phyloP scores from a whole-genome alignment of 92 coral and sea anemone species.

The Siderastrea siderea region DNA sequence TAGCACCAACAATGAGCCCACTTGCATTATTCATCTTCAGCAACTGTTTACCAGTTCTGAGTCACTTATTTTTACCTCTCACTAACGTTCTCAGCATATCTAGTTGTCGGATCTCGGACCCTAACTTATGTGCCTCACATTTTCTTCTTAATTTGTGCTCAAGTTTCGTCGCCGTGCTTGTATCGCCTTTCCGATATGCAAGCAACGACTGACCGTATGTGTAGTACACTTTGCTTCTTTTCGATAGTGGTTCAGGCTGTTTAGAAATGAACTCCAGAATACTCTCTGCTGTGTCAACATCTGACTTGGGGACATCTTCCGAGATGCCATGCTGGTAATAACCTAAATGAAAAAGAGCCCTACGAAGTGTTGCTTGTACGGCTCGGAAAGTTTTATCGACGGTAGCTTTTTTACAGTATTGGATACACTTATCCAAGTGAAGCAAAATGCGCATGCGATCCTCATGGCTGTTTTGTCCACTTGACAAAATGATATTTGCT shows the following conservation, averaged over 20 bases:
- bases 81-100: slow-evolving; percentile 34
- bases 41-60: too few relatives aligned
- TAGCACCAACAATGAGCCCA: too few relatives aligned
- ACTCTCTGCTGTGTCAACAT: slow-evolving; percentile 40
- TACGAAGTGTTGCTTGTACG: slow-evolving; percentile 43
- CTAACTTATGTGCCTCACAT: slow-evolving; percentile 4
- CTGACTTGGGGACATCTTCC: slow-evolving; percentile 45
- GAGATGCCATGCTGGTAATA: slow-evolving; percentile 60
- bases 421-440: slow-evolving; percentile 32
- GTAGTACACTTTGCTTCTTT: slow-evolving; percentile 37
- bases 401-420: slow-evolving; percentile 39
- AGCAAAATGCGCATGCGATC: slow-evolving; percentile 17
- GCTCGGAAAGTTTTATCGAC: slow-evolving; percentile 32
- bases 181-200: slow-evolving; percentile 54
- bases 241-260: background rate
- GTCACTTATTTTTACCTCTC: background rate
- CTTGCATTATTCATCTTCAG: too few relatives aligned
- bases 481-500: slow-evolving; percentile 47
- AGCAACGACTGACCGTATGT: slow-evolving; percentile 42
- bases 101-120: slow-evolving; percentile 37
- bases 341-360: slow-evolving; percentile 59
- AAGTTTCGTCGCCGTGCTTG: slow-evolving; percentile 33
- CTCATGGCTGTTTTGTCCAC: slow-evolving; percentile 8
- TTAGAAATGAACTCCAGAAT: slow-evolving; percentile 28
- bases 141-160: slow-evolving; percentile 44